Evolutionary conservation across 2,113 vertebrate genomes (phyloP).

Genomic region (Theristicus caerulescens): DNA sequence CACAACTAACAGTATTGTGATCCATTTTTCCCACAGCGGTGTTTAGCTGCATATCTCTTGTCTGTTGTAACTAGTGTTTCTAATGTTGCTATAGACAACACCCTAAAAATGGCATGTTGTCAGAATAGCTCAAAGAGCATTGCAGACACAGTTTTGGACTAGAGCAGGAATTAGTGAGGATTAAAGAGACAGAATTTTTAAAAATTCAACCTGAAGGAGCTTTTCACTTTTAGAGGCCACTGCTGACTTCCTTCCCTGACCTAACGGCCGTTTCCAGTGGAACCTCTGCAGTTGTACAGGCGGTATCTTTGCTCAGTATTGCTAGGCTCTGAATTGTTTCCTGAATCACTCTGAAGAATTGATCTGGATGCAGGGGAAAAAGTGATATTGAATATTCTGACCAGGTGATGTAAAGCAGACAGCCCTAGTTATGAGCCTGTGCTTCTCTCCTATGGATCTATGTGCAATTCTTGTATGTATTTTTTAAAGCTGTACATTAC

Average conservation of each 20-base stretch:
- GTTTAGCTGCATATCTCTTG: neutral
- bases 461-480: slow-evolving; percentile 86
- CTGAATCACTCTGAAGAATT: neutral
- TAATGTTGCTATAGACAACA: neutral
- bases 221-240: neutral
- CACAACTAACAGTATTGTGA: neutral
- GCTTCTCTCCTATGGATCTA: slow-evolving; percentile 75
- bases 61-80: slow-evolving; percentile 9
- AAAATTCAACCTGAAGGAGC: neutral
- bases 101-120: neutral
- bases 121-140: neutral
- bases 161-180: neutral
- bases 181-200: neutral
- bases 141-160: neutral
- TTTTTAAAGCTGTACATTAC: slow-evolving; percentile 77
- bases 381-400: neutral
- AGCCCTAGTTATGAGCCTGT: slow-evolving; percentile 38
- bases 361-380: neutral
- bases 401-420: slow-evolving; percentile 2
- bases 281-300: neutral
- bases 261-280: neutral
- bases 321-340: neutral
- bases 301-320: neutral
- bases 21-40: neutral
- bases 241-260: neutral